phyloP scores from a whole-genome alignment of 2,797 vertebrate species.

The Platalea minor region DNA sequence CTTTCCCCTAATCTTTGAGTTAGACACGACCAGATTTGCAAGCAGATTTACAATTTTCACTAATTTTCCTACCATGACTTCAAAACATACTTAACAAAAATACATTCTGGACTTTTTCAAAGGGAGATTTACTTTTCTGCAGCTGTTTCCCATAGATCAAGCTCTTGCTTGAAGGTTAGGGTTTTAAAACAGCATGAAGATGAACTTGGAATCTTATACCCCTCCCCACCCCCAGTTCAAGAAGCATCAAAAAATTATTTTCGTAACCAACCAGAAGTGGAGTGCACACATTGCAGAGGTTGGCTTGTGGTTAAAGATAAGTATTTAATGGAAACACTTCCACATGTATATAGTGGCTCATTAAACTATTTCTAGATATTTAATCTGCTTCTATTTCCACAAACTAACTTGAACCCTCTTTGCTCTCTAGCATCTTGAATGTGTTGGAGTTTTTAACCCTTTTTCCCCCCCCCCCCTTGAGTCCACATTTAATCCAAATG shows the following conservation, averaged over 20 bases:
- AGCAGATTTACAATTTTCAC: slow-evolving; percentile 77
- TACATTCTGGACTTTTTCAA: slow-evolving; percentile 68
- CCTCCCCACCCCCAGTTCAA: slow-evolving; percentile 35
- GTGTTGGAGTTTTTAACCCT: neutral
- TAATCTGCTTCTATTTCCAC: slow-evolving; percentile 50
- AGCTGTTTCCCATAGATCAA: slow-evolving; percentile 80
- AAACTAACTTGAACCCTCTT: slow-evolving; percentile 47
- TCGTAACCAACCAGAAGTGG: slow-evolving; percentile 56
- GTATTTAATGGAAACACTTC: slow-evolving; percentile 53
- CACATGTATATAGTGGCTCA: slow-evolving; percentile 39
- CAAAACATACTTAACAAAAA: slow-evolving; percentile 67
- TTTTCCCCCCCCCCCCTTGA: neutral
- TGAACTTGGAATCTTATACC: slow-evolving; percentile 52
- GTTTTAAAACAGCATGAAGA: slow-evolving; percentile 68
- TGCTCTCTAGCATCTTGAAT: slow-evolving; percentile 40
- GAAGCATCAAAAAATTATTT: slow-evolving; percentile 65
- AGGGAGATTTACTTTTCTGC: slow-evolving; percentile 70
- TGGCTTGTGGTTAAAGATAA: slow-evolving; percentile 54
- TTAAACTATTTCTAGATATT: slow-evolving; percentile 60
- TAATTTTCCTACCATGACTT: slow-evolving; percentile 77
- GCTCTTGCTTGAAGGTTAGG: slow-evolving; percentile 61
- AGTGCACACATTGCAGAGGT: slow-evolving; percentile 27
- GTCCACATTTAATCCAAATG: slow-evolving; percentile 31
- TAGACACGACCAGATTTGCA: slow-evolving; percentile 74
- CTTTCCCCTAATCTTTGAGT: slow-evolving; percentile 70